Conservation (phyloP, 2,113 vertebrate species). For the Trichechus manatus region DNA sequence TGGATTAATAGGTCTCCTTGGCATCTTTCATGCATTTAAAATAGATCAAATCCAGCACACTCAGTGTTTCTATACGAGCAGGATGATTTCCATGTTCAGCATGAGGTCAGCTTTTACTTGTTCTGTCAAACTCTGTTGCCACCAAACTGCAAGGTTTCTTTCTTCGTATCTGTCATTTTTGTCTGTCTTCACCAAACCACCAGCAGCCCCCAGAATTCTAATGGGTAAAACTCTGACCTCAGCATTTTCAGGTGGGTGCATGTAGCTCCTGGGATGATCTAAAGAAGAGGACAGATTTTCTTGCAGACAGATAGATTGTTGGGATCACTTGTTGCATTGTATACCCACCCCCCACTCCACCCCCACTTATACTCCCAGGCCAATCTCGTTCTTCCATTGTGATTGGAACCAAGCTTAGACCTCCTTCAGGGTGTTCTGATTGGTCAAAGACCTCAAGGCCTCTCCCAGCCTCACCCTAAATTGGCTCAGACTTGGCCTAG, state of each 20-base stretch:
- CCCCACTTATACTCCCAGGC: not conserved
- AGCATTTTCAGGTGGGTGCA: not conserved
- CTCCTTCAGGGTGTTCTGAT: not conserved
- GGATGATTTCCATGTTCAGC: not conserved
- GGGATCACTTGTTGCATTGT: not conserved
- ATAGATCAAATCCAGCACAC: not conserved
- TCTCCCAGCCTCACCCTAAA: slow-evolving; percentile 26
- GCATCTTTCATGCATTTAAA: not conserved
- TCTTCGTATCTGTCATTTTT: slow-evolving; percentile 5
- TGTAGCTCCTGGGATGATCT: not conserved
- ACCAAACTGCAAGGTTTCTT: not conserved
- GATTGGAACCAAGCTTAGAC: not conserved
- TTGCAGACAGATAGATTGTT: not conserved
- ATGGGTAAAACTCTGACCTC: not conserved
- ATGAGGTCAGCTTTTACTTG: not conserved
- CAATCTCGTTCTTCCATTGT: not conserved
- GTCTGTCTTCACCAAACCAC: not conserved
- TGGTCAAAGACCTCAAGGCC: not conserved
- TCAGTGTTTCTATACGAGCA: not conserved
- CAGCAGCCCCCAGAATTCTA: not conserved
- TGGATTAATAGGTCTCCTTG: not conserved
- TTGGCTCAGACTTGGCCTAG: not conserved
- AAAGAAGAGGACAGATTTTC: not conserved
- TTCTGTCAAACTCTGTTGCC: not conserved
- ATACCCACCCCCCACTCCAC: fast-evolving